Percentiles rank a stretch among this genome's conserved stretches.
Conservation (phyloP, 2,888 invertebrate species). For the Pristionchus arcanus region DNA sequence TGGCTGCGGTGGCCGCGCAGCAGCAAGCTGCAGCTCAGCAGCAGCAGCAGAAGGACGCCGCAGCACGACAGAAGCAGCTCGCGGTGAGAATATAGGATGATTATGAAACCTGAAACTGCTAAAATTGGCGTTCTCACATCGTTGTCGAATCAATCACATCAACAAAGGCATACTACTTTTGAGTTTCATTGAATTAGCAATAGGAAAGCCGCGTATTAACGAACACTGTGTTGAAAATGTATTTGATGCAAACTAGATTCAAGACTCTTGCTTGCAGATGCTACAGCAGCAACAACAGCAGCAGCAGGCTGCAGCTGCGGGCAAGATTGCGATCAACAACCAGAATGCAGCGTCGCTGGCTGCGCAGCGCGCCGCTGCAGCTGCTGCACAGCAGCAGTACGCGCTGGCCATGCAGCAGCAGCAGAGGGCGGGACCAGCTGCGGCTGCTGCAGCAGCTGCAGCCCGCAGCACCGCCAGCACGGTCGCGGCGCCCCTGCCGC, state of each 20-base stretch:
- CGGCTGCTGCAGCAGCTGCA: conserved; percentile 22
- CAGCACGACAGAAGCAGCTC: background rate
- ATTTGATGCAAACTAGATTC: background rate
- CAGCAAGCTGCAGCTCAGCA: conserved; percentile 3
- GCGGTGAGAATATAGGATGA: background rate
- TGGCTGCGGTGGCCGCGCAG: background rate
- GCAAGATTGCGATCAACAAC: conserved; percentile 13
- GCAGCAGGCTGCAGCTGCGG: background rate
- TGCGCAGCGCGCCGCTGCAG: background rate
- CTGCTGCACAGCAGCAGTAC: conserved; percentile 30
- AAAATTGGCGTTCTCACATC: no score
- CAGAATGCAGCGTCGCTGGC: background rate
- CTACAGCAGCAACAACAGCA: conserved; percentile 22
- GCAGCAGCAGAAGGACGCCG: background rate
- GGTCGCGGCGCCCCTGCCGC: background rate
- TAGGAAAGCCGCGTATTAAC: no score
- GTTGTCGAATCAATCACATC: no score
- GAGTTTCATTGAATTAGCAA: no score
- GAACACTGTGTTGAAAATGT: no score
- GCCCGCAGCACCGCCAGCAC: background rate
- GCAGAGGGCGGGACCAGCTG: background rate
- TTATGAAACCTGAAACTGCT: no score
- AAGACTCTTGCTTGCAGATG: background rate
- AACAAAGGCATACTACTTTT: no score
- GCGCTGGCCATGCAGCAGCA: background rate